Conservation (phyloP, 2,888 invertebrate genomes). For the Dexiosoma caninum region DNA sequence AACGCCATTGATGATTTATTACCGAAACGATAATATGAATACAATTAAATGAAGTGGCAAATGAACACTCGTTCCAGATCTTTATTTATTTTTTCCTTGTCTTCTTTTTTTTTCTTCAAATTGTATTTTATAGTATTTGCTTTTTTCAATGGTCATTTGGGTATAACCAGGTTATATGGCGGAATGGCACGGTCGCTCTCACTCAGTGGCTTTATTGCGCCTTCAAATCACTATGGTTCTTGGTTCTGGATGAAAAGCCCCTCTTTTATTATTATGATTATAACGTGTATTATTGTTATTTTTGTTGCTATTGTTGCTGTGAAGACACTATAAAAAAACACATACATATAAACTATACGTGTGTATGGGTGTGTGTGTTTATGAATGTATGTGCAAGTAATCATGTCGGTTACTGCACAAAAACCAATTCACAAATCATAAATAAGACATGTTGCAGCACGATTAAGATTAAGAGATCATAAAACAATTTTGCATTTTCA, state of each 20-base stretch:
- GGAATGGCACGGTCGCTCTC: constrained; percentile 15
- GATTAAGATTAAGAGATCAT: constrained; percentile 65
- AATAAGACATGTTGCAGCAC: constrained; percentile 72
- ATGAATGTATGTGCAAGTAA: constrained; percentile 62
- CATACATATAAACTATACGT: constrained; percentile 34
- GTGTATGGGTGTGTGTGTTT: constrained; percentile 30
- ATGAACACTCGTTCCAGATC: constrained; percentile 70
- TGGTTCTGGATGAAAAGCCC: constrained; percentile 44
- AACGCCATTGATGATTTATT: constrained; percentile 61
- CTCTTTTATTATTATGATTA: constrained; percentile 28
- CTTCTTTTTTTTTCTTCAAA: constrained; percentile 6
- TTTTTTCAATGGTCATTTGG: constrained; percentile 56
- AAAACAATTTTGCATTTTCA: constrained; percentile 65
- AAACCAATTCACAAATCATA: constrained; percentile 76
- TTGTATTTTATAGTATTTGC: constrained; percentile 41
- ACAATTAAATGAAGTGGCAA: constrained; percentile 73
- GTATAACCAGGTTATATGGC: constrained; percentile 31
- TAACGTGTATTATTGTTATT: constrained; percentile 36
- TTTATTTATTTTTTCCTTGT: neutral
- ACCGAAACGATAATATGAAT: constrained; percentile 62
- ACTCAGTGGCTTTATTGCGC: constrained; percentile 14
- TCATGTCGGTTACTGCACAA: constrained; percentile 72
- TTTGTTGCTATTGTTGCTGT: constrained; percentile 30
- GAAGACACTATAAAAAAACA: constrained; percentile 56
- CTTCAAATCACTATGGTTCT: constrained; percentile 29